Percentiles rank a stretch among this genome's conserved stretches.
Evolutionary conservation across 2,113 vertebrate genomes (phyloP).

Genomic region (Speoplatyrhinus poulsoni): DNA sequence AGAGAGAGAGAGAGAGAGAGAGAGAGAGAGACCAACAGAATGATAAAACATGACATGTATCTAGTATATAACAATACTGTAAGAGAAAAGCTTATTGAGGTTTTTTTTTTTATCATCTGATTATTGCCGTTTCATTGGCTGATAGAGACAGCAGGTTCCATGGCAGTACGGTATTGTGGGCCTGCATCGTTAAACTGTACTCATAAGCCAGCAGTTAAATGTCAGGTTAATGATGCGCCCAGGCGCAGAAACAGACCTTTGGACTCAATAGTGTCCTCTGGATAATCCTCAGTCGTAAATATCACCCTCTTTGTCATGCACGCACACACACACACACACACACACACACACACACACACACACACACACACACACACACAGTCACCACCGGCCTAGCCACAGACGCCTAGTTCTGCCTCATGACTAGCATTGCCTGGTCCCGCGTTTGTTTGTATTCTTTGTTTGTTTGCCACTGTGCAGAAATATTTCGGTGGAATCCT

Average conservation of each 20-base stretch:
- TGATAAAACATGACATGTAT: constrained; percentile 3
- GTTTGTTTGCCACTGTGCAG: constrained; percentile 78
- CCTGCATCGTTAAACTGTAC: constrained; percentile 68
- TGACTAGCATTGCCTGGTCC: constrained; percentile 58
- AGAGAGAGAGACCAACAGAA: background rate
- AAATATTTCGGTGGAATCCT: constrained; percentile 78
- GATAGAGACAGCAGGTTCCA: constrained; percentile 50
- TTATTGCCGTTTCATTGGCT: constrained; percentile 45
- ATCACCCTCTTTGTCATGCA: constrained; percentile 45
- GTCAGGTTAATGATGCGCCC: constrained; percentile 74
- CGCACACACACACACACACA: constrained; percentile 26
- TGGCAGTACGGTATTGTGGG: background rate
- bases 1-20: constrained; percentile 8
- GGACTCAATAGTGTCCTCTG: constrained; percentile 70
- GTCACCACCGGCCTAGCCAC: constrained; percentile 45
- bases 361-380: constrained; percentile 23
- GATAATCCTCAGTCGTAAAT: constrained; percentile 77
- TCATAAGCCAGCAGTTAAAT: constrained; percentile 75
- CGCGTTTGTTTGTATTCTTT: constrained; percentile 73
- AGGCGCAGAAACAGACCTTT: constrained; percentile 68
- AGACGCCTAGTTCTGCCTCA: constrained; percentile 64
- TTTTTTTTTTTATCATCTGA: background rate
- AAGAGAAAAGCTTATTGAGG: constrained; percentile 31
- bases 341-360: constrained; percentile 29
- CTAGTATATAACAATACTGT: constrained; percentile 2